Evolutionary conservation across 1,140 invertebrate species (phyloP), one percentile per base, ranked within the genome.

Genomic region (Drosophila auraria): DNA sequence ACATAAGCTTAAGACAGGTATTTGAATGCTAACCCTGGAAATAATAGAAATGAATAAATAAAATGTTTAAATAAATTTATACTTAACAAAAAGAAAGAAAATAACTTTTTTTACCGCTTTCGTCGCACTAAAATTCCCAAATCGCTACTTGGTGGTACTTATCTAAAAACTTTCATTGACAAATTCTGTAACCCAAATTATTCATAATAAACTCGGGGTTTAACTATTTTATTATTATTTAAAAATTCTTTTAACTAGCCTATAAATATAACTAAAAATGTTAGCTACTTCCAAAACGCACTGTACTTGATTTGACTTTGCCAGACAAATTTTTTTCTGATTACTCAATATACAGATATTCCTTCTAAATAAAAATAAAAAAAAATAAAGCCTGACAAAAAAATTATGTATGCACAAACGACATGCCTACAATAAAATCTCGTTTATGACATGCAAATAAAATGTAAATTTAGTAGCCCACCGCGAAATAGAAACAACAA

Each of bases 361-460:
- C 42, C 74, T 65, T 66, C 63, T 25, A 63, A 44, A 49, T 50
- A 80, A 38, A 64, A 60, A 11, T 44, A 72, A 47, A 53, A 62
- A 80, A 36, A 64, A 63, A 11, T 20, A 20, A 20, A 20, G 20
- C 20, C 20, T 20, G 20, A 20, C 20, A 53, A 49, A 51, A 62
- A 57, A 89, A 61, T 71, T 61, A 74, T 70, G 45, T 70, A 65
- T 83, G 70, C 58, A 61, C 20, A 49, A 60, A 36, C 30, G 47
- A 76, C 64, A 76, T 42, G 54, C 68, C 68, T 45, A 60, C 56
- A 69, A 68, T 63, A 59, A 54, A 76, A 59, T 66, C 57, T 50
- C 78, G 73, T 82, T 82, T 78, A 73, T 83, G 72, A 80, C 83
- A 80, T 57, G 80, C 68, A 74, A 87, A 87, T 87, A 89, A 87